phyloP scores from a whole-genome alignment of 2,797 vertebrate species.

The Pterois miles region DNA sequence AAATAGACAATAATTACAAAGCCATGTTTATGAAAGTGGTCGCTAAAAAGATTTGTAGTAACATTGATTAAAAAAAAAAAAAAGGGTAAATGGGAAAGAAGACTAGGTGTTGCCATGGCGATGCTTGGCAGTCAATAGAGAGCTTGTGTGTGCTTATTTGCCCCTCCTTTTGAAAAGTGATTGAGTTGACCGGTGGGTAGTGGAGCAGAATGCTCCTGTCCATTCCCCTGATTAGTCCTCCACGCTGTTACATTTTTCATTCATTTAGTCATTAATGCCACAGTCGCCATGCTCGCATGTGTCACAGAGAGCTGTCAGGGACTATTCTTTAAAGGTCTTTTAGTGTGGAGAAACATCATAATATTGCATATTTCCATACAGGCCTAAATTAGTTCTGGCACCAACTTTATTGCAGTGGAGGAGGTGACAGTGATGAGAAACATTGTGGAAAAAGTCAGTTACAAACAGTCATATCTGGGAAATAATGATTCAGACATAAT shows the following conservation, averaged over 20 bases:
- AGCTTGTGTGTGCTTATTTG: constrained; percentile 32
- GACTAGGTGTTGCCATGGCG: constrained; percentile 70
- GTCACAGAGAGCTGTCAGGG: constrained; percentile 11
- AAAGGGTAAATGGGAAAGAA: constrained; percentile 40
- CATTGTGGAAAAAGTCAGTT: neutral
- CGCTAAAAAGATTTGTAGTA: constrained; percentile 32
- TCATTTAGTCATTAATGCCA: constrained; percentile 52
- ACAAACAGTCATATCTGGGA: neutral
- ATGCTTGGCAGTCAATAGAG: constrained; percentile 67
- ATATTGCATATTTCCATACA: constrained; percentile 3
- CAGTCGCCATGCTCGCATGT: neutral
- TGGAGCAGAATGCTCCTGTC: constrained; percentile 58
- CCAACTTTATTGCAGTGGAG: constrained; percentile 7
- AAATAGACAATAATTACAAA: constrained; percentile 37
- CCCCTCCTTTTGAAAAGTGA: constrained; percentile 54
- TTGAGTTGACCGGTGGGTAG: constrained; percentile 67
- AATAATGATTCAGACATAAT: neutral
- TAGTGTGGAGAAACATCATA: constrained; percentile 18
- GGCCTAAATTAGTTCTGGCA: constrained; percentile 24
- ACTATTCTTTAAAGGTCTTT: constrained; percentile 28
- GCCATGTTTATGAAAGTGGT: constrained; percentile 35
- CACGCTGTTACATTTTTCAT: constrained; percentile 38
- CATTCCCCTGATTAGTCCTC: constrained; percentile 60
- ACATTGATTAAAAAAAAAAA: constrained; percentile 28
- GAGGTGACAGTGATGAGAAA: neutral